Base-by-base conservation (phyloP, 2,797 vertebrate species). In the Melanogrammus aeglefinus region DNA sequence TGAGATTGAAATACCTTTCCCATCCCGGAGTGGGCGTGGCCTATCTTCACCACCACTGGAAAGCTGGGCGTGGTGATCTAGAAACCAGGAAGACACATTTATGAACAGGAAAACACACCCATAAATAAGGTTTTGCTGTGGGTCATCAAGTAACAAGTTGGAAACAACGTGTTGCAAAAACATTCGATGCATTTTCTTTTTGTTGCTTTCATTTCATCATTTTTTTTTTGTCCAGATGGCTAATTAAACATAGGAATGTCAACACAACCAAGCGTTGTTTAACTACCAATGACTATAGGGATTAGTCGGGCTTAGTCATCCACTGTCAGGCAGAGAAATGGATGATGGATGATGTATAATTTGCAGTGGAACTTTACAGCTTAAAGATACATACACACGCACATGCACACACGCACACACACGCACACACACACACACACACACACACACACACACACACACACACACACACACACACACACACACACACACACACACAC, bases 21-120 rank as follows among this genome's bases (percentile, higher is more conserved):
- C 98, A 99, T 98, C 91, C 98, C 97, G 4, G 97, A 97, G 90
- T 99, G 97, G 83, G 98, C 98, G 8, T 99, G 98, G 91, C 98
- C 98, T 1, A 99, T 99, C 94, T 99, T 99, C 92, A 99, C 98
- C 82, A 99, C 97, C 1, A 99, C 97, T 0, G 97, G 97, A 85
- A 99, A 98, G 0, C 95, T 95, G 73, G 98, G 97, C 92, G 97
- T 95, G 76, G 96, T 96, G 77, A 99, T 96, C 98, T 99, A 92
- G 63, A 83, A 90, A 86, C 82, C 71, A 88, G 88, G 0, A 86
- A 5, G 27, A 70, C 2, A 36, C 57, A 69, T 47, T 51, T 18
- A 10, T 1, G 29, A 41, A 47, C 38, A 74, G 24, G 24, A 69
- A 69, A 69, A 27, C 29, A 27, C 63, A 63, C 24, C 57, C n/a